Evolutionary conservation across 2,888 invertebrate species (phyloP).

Genomic region (Cloeon dipterum): DNA sequence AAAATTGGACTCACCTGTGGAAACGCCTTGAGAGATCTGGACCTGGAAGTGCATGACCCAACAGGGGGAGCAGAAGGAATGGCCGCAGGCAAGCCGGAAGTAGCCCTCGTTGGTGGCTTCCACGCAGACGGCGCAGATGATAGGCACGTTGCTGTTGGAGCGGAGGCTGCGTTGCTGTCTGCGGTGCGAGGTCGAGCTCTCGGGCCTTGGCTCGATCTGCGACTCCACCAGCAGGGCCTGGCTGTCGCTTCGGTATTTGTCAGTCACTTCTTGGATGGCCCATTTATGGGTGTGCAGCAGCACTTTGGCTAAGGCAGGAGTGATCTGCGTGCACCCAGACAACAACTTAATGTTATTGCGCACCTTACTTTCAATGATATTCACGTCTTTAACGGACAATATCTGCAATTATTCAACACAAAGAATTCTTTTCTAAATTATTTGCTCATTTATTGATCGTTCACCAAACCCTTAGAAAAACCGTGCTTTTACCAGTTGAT

Average conservation of each 20-base stretch:
- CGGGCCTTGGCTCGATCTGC: conserved; percentile 25
- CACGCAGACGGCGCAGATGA: conserved; percentile 50
- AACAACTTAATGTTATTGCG: too few relatives aligned
- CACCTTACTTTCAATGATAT: too few relatives aligned
- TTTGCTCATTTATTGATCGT: too few relatives aligned
- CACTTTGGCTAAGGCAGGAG: conserved; percentile 82
- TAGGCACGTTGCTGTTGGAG: conserved; percentile 8
- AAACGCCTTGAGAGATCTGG: conserved; percentile 71
- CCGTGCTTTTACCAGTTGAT: too few relatives aligned
- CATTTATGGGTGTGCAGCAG: conserved; percentile 77
- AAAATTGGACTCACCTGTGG: too few relatives aligned
- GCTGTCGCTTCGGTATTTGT: conserved; percentile 59
- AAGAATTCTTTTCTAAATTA: too few relatives aligned
- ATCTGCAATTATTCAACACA: too few relatives aligned
- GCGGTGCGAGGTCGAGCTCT: conserved; percentile 14
- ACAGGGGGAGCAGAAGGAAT: conserved; percentile 87
- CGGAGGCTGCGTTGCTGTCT: conserved; percentile 15
- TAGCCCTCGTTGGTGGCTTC: conserved; percentile 33
- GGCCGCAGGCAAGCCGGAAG: conserved; percentile 66
- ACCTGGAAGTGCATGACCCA: conserved; percentile 94
- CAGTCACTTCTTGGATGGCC: conserved; percentile 61
- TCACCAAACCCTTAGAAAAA: too few relatives aligned
- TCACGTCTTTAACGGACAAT: too few relatives aligned
- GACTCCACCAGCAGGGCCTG: conserved; percentile 32
- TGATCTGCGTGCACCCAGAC: conserved; percentile 40